Conservation (phyloP, 2,888 invertebrate genomes). For the Drosophila stalkeri region DNA sequence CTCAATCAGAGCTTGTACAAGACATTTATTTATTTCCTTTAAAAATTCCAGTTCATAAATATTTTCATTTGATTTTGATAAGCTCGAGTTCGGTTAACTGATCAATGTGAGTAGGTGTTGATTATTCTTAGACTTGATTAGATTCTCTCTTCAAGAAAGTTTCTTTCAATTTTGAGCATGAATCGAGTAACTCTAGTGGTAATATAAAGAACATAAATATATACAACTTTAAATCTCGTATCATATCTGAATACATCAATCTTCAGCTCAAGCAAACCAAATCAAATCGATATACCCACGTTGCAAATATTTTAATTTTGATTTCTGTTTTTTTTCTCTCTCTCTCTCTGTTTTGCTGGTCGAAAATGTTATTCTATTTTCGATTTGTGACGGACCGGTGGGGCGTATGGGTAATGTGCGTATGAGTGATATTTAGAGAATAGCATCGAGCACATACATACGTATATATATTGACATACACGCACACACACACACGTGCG, state of each 20-base stretch:
- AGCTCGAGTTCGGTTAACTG: no score
- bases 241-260: neutral
- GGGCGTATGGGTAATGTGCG: conserved; percentile 53
- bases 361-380: conserved; percentile 20
- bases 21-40: neutral
- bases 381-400: conserved; percentile 13
- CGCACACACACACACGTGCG: neutral
- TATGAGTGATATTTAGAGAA: conserved; percentile 41
- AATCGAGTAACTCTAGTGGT: neutral
- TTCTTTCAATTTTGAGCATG: neutral
- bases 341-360: neutral
- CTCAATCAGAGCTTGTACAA: neutral
- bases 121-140: no score
- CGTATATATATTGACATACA: neutral
- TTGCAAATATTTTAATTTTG: neutral
- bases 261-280: neutral
- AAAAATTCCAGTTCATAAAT: neutral
- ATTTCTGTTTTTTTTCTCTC: no score
- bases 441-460: conserved; percentile 7
- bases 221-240: neutral
- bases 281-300: neutral
- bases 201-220: no score
- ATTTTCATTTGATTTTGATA: no score
- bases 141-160: no score
- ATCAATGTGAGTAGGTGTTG: no score